Base-by-base conservation (phyloP, 2,888 invertebrate species). In the Neoitamus cyanurus region DNA sequence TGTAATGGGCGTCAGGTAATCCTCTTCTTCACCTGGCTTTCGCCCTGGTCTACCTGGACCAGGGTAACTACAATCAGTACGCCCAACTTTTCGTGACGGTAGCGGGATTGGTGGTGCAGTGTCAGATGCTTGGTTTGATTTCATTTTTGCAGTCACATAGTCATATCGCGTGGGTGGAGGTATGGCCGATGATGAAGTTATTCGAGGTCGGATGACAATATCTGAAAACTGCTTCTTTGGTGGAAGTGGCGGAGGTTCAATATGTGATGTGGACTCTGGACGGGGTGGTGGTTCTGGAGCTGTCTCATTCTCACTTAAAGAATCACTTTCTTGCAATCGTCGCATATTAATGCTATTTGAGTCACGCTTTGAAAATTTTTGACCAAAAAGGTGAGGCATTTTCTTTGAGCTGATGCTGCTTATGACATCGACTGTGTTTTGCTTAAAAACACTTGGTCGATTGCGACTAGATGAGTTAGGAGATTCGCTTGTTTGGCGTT, bases 201-300 rank as follows among this genome's bases (percentile, higher is more conserved):
- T 87, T 3, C 89, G 87, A 4, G 91, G 90, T 70, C 95, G 94
- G 30, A 93, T 91, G 0, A 92, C 90, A 73, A 93, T 91, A 86
- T 93, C 93, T 80, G 92, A 92, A 69, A 92, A 92, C 87, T 94
- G 93, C 87, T 95, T 95, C 89, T 95, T 95, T 13, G 95, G 95
- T 25, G 95, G 93, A 89, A 95, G 90, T 2, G 95, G 95, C 1
- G 95, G 95, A 2, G 95, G 95, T 88, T 95, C 94, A 5, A 93
- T 93, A 80, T 94, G 92, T 13, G 91, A 89, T 3, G 88, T 88
- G 1, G 90, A 89, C 42, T 91, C 91, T 2, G 91, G 91, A 3
- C 91, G 88, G 1, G 92, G 92, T 20, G 92, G 91, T 15, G 91
- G 91, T 85, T 92, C 92, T 0, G 91, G 90, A 0, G 91, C 91